Evolutionary conservation across 2,113 vertebrate species (phyloP).

Genomic region (Hypanus sabinus): DNA sequence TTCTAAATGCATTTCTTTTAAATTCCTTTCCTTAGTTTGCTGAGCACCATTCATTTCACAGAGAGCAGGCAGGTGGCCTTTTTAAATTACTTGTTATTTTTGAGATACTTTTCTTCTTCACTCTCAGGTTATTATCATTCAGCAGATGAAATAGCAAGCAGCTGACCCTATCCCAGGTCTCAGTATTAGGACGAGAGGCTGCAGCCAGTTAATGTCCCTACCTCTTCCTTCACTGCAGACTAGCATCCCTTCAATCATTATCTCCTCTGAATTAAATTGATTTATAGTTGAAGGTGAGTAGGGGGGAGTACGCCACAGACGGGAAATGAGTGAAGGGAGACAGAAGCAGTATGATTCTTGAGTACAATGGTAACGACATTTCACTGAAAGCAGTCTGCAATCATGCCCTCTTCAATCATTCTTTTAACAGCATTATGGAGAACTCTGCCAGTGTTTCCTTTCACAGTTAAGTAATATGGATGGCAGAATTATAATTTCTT

Average conservation of each 20-base stretch:
- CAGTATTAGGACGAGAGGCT: background rate
- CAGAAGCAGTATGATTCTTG: no score
- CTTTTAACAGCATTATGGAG: background rate
- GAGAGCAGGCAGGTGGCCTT: background rate
- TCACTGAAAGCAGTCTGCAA: background rate
- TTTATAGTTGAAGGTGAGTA: background rate
- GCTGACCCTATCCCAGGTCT: background rate
- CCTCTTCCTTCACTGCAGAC: background rate
- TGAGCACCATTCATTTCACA: background rate
- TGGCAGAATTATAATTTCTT: conserved; percentile 10
- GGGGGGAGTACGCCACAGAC: background rate
- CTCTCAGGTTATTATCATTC: background rate
- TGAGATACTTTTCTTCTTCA: background rate
- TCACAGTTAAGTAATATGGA: background rate
- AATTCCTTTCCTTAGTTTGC: background rate
- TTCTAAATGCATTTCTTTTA: background rate
- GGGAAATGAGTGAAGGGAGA: background rate
- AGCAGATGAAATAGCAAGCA: background rate
- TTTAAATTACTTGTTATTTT: conserved; percentile 36
- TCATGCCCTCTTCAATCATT: background rate
- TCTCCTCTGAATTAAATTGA: background rate
- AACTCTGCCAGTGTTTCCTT: background rate
- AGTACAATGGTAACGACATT: background rate
- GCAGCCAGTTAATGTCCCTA: background rate
- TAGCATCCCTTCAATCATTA: background rate